phyloP scores from a whole-genome alignment of 2,113 vertebrate species.

The Poeciliopsis retropinna region DNA sequence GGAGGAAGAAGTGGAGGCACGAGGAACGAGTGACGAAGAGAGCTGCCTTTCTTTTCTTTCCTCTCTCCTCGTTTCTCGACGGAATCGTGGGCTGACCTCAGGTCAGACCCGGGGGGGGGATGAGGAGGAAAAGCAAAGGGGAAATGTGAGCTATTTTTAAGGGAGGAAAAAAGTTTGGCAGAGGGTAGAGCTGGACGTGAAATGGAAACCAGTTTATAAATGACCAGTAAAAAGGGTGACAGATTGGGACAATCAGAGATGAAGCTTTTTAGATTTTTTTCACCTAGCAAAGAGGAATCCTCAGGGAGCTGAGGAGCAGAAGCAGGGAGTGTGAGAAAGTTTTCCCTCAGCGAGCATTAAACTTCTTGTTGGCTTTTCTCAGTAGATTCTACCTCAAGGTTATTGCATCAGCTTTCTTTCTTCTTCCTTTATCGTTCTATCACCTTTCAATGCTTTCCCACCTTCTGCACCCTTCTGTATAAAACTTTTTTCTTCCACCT shows the following conservation, averaged over 20 bases:
- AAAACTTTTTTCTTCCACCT: too few species aligned
- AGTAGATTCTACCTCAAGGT: slow-evolving; percentile 10
- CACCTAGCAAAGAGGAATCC: neutral
- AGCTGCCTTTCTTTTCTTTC: slow-evolving; percentile 11
- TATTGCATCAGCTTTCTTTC: slow-evolving; percentile 31
- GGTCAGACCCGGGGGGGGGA: slow-evolving; percentile 27
- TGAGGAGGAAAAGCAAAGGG: neutral
- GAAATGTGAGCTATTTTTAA: neutral
- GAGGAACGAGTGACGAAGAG: slow-evolving; percentile 47
- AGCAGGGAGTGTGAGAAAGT: slow-evolving; percentile 5
- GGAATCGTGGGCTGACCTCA: slow-evolving; percentile 31
- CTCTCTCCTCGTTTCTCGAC: slow-evolving; percentile 30
- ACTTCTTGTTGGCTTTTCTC: neutral
- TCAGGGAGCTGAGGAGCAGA: neutral
- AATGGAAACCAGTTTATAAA: neutral
- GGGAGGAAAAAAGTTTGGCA: neutral
- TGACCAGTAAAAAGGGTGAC: neutral
- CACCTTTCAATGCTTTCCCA: too few species aligned
- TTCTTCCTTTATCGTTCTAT: neutral
- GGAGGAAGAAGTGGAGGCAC: neutral
- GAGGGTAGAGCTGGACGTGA: neutral
- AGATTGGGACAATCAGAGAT: neutral
- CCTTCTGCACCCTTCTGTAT: too few species aligned
- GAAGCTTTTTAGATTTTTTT: neutral
- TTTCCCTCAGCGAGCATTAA: slow-evolving; percentile 3